phyloP scores from a whole-genome alignment of 2,797 vertebrate genomes.

The Pangasius sanitwongsei region DNA sequence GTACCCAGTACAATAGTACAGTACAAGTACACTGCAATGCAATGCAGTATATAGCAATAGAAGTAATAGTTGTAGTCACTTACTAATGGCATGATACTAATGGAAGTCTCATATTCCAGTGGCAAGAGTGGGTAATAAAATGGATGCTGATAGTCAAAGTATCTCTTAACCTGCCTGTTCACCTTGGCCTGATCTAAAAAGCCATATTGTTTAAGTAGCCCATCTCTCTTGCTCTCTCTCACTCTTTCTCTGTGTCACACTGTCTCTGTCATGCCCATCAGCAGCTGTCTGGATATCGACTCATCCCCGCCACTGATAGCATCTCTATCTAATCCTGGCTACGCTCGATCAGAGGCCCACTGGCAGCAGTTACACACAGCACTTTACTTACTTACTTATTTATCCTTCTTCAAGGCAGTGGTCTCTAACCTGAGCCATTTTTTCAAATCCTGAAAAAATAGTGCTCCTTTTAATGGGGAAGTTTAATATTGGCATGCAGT shows the following conservation, averaged over 20 bases:
- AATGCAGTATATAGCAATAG: background rate
- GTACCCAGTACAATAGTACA: background rate
- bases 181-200: constrained; percentile 45
- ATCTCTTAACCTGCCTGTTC: constrained; percentile 23
- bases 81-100: background rate
- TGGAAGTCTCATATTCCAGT: background rate
- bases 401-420: constrained; percentile 18
- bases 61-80: background rate
- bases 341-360: constrained; percentile 52
- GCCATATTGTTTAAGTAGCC: constrained; percentile 34
- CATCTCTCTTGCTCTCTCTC: constrained; percentile 15
- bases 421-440: background rate
- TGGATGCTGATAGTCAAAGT: background rate
- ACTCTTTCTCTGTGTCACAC: constrained; percentile 48
- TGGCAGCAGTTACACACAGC: constrained; percentile 34
- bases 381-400: constrained; percentile 35
- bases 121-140: background rate
- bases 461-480: background rate
- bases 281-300: constrained; percentile 64
- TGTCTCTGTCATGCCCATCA: constrained; percentile 64
- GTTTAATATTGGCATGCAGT: background rate
- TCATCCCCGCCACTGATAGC: constrained; percentile 62
- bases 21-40: background rate
- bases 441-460: background rate
- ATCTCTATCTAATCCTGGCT: constrained; percentile 68